phyloP scores from a whole-genome alignment of 2,888 invertebrate species.

The Nymphalis polychloros region DNA sequence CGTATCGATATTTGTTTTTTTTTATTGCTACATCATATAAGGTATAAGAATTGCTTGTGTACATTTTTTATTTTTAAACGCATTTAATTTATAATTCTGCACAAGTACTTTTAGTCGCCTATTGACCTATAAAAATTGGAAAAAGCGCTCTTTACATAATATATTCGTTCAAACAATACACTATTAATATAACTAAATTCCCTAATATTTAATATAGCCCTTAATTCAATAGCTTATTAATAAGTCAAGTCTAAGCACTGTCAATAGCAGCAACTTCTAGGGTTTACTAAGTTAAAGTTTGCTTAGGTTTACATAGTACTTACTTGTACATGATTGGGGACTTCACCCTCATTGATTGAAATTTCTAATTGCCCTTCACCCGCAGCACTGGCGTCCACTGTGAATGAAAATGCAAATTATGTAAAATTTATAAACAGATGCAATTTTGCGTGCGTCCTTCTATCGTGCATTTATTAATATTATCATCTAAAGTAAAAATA shows the following conservation, averaged over 20 bases:
- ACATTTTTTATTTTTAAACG: too few relatives aligned
- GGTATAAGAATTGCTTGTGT: too few relatives aligned
- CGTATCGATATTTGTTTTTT: too few relatives aligned
- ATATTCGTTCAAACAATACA: too few relatives aligned
- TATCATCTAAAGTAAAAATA: background rate
- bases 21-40: too few relatives aligned
- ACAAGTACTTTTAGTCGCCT: too few relatives aligned
- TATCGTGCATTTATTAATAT: background rate
- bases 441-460: background rate
- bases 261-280: conserved; percentile 33
- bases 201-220: conserved; percentile 20
- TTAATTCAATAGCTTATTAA: conserved; percentile 30
- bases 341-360: conserved; percentile 99
- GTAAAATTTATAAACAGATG: conserved; percentile 19
- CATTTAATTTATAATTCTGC: too few relatives aligned
- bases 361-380: conserved; percentile 99
- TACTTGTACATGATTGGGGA: conserved; percentile 97
- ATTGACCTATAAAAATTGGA: too few relatives aligned
- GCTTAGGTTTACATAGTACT: conserved; percentile 40
- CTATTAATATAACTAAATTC: background rate
- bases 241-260: conserved; percentile 36
- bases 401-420: conserved; percentile 48
- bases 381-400: conserved; percentile 98
- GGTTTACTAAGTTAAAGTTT: conserved; percentile 35
- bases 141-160: too few relatives aligned